Percentiles rank a stretch among this genome's conserved stretches.
Evolutionary conservation across 2,113 vertebrate genomes (phyloP).

Genomic region (Galemys pyrenaicus): DNA sequence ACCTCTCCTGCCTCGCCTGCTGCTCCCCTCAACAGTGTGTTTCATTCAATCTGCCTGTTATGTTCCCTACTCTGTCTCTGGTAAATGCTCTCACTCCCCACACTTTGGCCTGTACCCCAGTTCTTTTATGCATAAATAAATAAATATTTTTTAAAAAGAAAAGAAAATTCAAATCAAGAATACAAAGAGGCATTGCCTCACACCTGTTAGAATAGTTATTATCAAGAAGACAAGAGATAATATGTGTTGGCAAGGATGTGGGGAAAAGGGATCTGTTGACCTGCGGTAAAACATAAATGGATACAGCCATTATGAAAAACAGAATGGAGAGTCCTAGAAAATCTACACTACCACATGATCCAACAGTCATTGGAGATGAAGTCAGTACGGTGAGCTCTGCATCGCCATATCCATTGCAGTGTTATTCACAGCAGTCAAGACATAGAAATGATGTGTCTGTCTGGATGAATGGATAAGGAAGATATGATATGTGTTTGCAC

Average conservation of each 20-base stretch:
- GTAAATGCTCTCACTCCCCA: too few relatives aligned
- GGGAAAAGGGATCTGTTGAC: not conserved
- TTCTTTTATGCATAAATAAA: too few relatives aligned
- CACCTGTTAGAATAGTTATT: not conserved
- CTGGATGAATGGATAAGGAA: not conserved
- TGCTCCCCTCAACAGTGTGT: too few relatives aligned
- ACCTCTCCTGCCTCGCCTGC: too few relatives aligned
- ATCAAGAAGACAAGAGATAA: not conserved
- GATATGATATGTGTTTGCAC: not conserved
- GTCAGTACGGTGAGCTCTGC: not conserved
- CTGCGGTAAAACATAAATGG: not conserved
- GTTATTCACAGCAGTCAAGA: not conserved
- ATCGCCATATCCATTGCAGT: not conserved
- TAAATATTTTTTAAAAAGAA: too few relatives aligned
- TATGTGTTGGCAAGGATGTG: not conserved
- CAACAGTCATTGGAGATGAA: not conserved
- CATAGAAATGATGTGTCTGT: not conserved
- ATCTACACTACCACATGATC: not conserved
- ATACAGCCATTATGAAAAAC: not conserved
- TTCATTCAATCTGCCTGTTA: too few relatives aligned
- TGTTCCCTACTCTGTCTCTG: too few relatives aligned
- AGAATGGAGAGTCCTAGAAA: not conserved
- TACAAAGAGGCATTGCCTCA: not conserved
- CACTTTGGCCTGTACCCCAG: too few relatives aligned
- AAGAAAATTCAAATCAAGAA: not conserved